Conservation (phyloP, 2,888 invertebrate species). For the Cheilosia vernalis region DNA sequence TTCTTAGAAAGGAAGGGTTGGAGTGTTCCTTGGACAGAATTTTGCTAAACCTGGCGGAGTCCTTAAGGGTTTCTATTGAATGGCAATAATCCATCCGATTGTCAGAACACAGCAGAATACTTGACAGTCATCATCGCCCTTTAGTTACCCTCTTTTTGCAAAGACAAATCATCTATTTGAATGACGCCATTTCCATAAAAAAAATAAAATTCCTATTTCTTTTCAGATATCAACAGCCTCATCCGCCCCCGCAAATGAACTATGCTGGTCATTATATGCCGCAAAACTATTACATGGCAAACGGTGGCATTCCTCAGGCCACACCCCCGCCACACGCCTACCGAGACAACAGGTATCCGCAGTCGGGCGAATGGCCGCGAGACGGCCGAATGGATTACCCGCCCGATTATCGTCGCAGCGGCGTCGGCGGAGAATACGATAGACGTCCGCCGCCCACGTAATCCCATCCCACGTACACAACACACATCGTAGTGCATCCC, state of each 20-base stretch:
- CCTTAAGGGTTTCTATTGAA: too few species aligned
- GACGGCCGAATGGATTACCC: conserved; percentile 84
- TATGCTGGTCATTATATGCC: conserved; percentile 82
- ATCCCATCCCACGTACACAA: conserved; percentile 13
- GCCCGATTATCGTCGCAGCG: conserved; percentile 84
- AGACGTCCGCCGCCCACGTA: conserved; percentile 80
- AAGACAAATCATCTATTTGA: background rate
- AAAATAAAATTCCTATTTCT: background rate
- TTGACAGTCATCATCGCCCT: too few species aligned
- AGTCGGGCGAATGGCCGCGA: conserved; percentile 80
- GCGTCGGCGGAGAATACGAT: conserved; percentile 80
- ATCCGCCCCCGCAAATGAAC: conserved; percentile 78
- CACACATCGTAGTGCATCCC: background rate
- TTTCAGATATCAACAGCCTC: conserved; percentile 79
- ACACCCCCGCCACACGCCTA: conserved; percentile 80
- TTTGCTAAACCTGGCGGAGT: too few species aligned
- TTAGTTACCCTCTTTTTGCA: background rate
- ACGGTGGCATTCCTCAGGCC: conserved; percentile 81
- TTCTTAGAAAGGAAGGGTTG: too few species aligned
- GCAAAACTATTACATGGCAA: conserved; percentile 82
- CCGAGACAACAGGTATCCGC: conserved; percentile 84
- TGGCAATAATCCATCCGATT: too few species aligned
- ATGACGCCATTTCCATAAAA: background rate
- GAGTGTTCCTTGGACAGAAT: too few species aligned
- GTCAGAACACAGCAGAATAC: too few species aligned